Base-by-base conservation (phyloP, 2,888 invertebrate species). In the Drosophila quinaria region DNA sequence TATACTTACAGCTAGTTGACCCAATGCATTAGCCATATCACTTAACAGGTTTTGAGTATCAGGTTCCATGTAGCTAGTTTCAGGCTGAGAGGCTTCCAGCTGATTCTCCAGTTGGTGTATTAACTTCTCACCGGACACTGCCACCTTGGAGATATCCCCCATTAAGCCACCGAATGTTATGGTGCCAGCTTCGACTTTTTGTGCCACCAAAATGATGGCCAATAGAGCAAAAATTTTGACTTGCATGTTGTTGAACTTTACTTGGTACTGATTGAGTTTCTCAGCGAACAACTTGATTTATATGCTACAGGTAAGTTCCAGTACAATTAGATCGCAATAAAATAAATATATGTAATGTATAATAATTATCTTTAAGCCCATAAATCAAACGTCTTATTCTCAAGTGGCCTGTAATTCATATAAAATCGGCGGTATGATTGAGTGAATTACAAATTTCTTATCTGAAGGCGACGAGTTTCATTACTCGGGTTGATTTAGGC, bases 1-100 rank as follows among this genome's bases (percentile, higher is more conserved):
- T 9, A 15, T 22, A 62, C 79, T 59, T 47, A 81, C 80, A 37
- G 85, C 78, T 13, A 80, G 39, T 46, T 84, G 66, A 4, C 58
- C 78, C 42, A 80, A 37, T 8, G 10, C 29, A 60, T 69, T 42
- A 10, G 69, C 56, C 63, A 74, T 52, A 22, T 74, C 59, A 17
- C 51, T 55, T 0, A 68, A 63, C n/a, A 68, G 9, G 15, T 74
- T 74, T 4, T 49, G 56, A 1, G 47, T 39, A 1, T 17, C 52
- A 5, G 56, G 42, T 33, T 59, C 13, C 0, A 3, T 61, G 47
- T 49, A 25, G 9, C 10, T 29, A 5, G 15, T 11, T 3, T 69
- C 33, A 11, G 33, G 0, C 8, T 59, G 51, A 1, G 31, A 51
- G 25, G 33, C 51, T 1, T 3, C 41, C 1, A 74, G 1, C n/a